phyloP scores from a whole-genome alignment of 2,113 vertebrate species.

The Dendrocopos noguchii region DNA sequence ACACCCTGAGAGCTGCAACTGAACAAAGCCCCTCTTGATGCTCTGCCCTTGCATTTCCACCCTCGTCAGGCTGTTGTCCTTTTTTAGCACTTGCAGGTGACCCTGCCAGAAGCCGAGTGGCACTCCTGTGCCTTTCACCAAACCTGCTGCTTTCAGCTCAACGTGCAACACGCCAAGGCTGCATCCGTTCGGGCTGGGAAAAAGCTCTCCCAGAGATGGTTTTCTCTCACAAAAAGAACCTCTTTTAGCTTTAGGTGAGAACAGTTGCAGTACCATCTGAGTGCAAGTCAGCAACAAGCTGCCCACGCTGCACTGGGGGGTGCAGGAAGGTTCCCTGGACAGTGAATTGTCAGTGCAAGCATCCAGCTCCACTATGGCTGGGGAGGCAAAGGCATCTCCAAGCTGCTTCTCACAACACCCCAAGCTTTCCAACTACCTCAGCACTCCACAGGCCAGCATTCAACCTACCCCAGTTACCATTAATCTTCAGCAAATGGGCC shows the following conservation, averaged over 20 bases:
- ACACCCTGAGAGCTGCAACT: background rate
- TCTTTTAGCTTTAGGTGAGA: background rate
- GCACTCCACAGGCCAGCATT: background rate
- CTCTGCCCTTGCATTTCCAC: background rate
- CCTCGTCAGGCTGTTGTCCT: background rate
- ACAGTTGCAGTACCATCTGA: background rate
- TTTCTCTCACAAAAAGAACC: background rate
- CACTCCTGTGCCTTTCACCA: background rate
- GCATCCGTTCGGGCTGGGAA: background rate
- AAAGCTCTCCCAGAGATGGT: background rate
- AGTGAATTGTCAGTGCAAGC: background rate
- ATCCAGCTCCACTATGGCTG: background rate
- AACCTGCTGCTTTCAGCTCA: background rate
- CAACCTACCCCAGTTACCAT: slow-evolving; percentile 35
- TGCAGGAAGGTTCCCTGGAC: background rate
- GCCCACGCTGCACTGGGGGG: slow-evolving; percentile 13
- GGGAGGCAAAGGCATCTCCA: background rate
- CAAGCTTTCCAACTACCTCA: slow-evolving; percentile 33
- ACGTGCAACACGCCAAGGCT: background rate
- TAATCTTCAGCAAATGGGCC: slow-evolving; percentile 36
- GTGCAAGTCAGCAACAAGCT: background rate
- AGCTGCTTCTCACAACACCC: background rate
- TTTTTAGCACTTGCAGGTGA: background rate
- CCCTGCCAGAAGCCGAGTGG: background rate
- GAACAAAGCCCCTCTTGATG: background rate